Base-by-base conservation (phyloP, 2,888 invertebrate genomes). In the Shargacucullia verbasci region DNA sequence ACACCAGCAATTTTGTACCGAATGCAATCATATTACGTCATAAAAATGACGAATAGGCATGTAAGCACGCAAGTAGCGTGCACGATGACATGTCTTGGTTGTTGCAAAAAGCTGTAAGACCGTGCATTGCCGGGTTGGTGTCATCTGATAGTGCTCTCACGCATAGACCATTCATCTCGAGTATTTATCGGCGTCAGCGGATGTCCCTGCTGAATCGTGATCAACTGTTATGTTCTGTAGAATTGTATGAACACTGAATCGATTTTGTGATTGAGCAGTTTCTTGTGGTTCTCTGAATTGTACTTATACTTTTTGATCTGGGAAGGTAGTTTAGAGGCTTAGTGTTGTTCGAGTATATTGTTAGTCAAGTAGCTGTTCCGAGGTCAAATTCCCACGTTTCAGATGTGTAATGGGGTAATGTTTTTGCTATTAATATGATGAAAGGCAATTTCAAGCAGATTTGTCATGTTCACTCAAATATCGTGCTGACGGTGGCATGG, bases 41-140 rank as follows among this genome's bases (percentile, higher is more conserved):
- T 90, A 90, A 91, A 90, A 87, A 89, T 89, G 87, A 89, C 82
- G 83, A 83, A 88, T 83, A 86, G 87, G 82, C 82, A 85, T 89
- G 89, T 88, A 88, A 84, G 88, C 78, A 73, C 76, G 83, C 83
- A 79, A 78, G 82, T 80, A 75, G 82, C 78, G 80, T 85, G 84
- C 85, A 83, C 78, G 84, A 80, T 83, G 79, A 72, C 76, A 80
- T 78, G 76, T 78, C 72, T 72, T 65, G 61, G 62, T 58, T 58
- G 45, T 62, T 40, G 29, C 76, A 76, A 88, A 88, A 88, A 88
- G 82, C 76, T 50, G 57, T 66, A 70, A 60, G 48, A 61, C 40
- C 25, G 59, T 56, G 59, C 55, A 62, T 66, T 73, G 65, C 76
- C 49, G 70, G 70, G 63, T 63, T 61, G 68, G 69, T 76, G 71